Base-by-base conservation (phyloP, 2,888 invertebrate species). In the Candidula unifasciata region DNA sequence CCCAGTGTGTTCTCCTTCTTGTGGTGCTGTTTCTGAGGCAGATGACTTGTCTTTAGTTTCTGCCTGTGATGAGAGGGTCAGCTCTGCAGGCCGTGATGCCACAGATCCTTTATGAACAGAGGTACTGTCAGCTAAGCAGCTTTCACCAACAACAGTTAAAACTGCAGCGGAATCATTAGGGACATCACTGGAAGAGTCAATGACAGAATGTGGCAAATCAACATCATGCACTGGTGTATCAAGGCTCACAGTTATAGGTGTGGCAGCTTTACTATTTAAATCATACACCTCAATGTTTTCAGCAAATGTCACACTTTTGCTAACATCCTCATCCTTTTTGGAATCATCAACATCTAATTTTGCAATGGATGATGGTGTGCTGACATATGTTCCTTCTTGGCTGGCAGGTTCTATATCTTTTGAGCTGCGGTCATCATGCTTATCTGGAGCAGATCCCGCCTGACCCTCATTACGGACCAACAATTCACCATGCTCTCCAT, bases 221-320 rank as follows among this genome's bases (percentile, higher is more conserved):
- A 44, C 18, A 21, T 30, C 5, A 18, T 10, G 16, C 21, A 57
- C 33, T 5, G 35, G 57, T 2, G 33, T 57, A 57, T 69, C 71
- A n/a, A 80, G 54, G 16, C 60, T 69, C 3, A 82, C 74, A 16
- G 44, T 74, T 1, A 82, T 35, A 24, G 82, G 82, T 8, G 60
- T 60, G 16, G 60, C 21, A 44, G 82, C 64, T 18, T 73, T n/a
- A 35, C 27, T 74, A 27, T 52, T 69, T 54, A 77, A 69, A 54
- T 78, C 69, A 78, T 78, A 83, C 30, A 83, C 57, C 18, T 68
- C 83, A 33, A 69, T 27, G 57, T 69, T 78, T n/a, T 69, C 69
- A 35, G 69, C 57, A 76, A 83, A 83, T 21, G 77, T 83, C 18
- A 83, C 83, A 52, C 64, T 57, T 69, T 83, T 83, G 10, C 54